Percentiles rank a stretch among this genome's conserved stretches.
phyloP scores from a whole-genome alignment of 1,140 invertebrate genomes.

The Melanaphis sacchari region DNA sequence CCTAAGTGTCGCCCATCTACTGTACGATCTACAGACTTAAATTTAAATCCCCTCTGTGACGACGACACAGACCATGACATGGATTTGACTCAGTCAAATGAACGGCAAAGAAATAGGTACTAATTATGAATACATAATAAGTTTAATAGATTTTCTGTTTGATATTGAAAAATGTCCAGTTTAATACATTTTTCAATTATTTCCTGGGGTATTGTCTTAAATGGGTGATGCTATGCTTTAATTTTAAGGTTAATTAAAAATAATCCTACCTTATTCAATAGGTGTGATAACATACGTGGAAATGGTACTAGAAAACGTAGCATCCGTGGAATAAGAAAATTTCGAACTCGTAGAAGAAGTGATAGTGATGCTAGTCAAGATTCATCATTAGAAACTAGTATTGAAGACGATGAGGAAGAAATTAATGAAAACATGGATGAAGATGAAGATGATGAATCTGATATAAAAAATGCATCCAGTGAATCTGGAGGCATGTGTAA shows the following conservation, averaged over 20 bases:
- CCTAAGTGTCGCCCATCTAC: constrained; percentile 78
- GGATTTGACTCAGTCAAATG: constrained; percentile 47
- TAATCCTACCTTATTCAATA: neutral
- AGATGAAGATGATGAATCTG: constrained; percentile 51
- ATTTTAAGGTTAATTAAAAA: neutral
- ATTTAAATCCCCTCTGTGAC: constrained; percentile 65
- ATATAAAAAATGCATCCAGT: constrained; percentile 33
- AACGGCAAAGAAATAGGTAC: constrained; percentile 50
- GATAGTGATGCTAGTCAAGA: constrained; percentile 54
- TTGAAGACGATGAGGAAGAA: constrained; percentile 54
- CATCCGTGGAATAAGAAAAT: constrained; percentile 50
- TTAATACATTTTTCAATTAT: neutral
- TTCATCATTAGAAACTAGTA: constrained; percentile 53
- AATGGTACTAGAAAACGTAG: constrained; percentile 49
- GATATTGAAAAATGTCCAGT: neutral
- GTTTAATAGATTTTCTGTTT: neutral
- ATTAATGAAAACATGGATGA: constrained; percentile 46
- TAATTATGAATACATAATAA: neutral
- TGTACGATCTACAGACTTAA: constrained; percentile 63
- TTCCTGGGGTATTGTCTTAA: neutral
- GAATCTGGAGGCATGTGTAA: constrained; percentile 36
- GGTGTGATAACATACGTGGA: constrained; percentile 51
- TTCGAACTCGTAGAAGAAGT: constrained; percentile 51
- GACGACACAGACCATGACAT: constrained; percentile 42
- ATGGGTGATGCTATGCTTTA: neutral